Base-by-base conservation (phyloP, 2,888 invertebrate species). In the Mystacides longicornis region DNA sequence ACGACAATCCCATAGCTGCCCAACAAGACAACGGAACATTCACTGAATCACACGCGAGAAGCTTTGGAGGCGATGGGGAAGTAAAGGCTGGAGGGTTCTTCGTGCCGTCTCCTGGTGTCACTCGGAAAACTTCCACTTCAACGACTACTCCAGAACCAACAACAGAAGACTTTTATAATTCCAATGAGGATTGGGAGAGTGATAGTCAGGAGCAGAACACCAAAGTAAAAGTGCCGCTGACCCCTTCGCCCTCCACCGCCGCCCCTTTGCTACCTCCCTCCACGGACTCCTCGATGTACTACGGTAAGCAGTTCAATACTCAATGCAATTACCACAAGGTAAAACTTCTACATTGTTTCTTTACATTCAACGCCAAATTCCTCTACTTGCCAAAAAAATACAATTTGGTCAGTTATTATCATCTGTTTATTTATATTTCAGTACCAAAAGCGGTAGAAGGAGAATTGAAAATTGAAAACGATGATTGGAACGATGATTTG, bases 391-490 rank as follows among this genome's bases (percentile, higher is more conserved):
- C 27, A 7, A 27, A n/a, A n/a, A n/a, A n/a, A n/a, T n/a, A n/a
- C n/a, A n/a, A n/a, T n/a, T 11, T 27, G 27, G 11, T 11, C 27
- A 27, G 11, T 11, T 27, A 7, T 27, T 27, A 27, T 27, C 11
- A 37, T n/a, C 37, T 37, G 3, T 37, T 37, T 37, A n/a, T 14
- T 37, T 45, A 7, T 54, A 61, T 69, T 69, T 47, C 72, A 81
- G 87, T 89, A 60, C 85, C 86, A 51, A 75, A 81, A 65, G 83
- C 84, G 2, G 65, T 88, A 45, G 85, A 88, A 69, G 86, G 86
- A 2, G 78, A 82, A 64, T 66, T 89, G 53, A 80, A 71, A 56
- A 77, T 89, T 31, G 83, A 85, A 63, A 84, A 86, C 65, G 75
- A 84, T 62, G 76, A 81, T 45, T 87, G 80, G 69, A 74, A 75